Percentiles rank a stretch among this genome's conserved stretches.
These are phyloP conservation scores for Falco rusticolus DNA, from an alignment of 2,797 vertebrate genomes.

Conservation along the genomic window DNA sequence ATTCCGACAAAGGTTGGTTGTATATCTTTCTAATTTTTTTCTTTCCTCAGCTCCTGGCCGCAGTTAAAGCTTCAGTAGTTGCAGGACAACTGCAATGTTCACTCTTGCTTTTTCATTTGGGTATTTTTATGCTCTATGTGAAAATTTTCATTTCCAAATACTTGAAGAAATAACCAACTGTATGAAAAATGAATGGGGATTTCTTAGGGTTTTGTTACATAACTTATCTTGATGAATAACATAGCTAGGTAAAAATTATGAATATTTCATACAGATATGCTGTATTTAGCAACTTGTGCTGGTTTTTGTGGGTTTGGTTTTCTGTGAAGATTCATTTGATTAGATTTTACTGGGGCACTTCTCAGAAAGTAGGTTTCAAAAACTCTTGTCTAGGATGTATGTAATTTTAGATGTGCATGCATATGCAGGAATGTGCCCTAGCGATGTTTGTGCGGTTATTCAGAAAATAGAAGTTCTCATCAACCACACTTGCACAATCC, in stretches of 20 bases:
- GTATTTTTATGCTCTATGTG: neutral
- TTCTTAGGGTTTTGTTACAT: neutral
- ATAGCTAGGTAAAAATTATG: neutral
- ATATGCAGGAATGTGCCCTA: neutral
- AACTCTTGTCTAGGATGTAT: neutral
- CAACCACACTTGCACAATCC: neutral
- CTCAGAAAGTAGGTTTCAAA: neutral
- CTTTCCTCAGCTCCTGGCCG: neutral
- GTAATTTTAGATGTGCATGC: neutral
- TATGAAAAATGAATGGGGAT: neutral
- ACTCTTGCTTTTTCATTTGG: neutral
- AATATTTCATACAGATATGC: neutral
- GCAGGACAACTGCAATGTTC: neutral
- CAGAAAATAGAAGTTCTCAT: neutral
- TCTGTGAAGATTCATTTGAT: neutral
- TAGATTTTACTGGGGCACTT: neutral
- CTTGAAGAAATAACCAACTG: neutral
- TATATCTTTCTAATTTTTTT: neutral
- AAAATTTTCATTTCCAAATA: neutral
- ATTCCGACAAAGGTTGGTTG: neutral
- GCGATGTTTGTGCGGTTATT: neutral
- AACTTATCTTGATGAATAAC: neutral
- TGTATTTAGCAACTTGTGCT: neutral
- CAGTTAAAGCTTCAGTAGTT: neutral
- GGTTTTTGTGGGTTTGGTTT: neutral